Base-by-base conservation (phyloP, 2,888 invertebrate genomes). In the Lasioglossum figueresi region DNA sequence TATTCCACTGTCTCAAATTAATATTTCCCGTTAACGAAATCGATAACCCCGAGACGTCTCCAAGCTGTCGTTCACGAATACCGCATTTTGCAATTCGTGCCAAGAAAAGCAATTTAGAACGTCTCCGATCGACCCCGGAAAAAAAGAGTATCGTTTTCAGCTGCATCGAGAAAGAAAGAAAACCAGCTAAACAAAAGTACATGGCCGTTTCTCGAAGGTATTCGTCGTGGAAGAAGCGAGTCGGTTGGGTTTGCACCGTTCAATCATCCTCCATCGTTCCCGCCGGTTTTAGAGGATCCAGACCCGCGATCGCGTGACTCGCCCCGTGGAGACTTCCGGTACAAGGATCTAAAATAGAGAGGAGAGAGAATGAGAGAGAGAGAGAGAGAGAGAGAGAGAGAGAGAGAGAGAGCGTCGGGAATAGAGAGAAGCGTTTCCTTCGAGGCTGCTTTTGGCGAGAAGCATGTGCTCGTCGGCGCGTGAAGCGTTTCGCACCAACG, bases 391-490 rank as follows among this genome's bases (percentile, higher is more conserved):
- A 56, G n/a, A 12, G 12, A n/a, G 56, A 2, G 6, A 27, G 4
- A 14, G 63, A 1, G 27, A 34, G 34, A 68, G 37, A 16, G 76
- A 27, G 31, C 37, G 77, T 19, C 2, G 16, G 27, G 16, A 31
- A n/a, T n/a, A 19, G 31, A 16, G 73, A 75, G 76, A 59, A 66
- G 71, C 77, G 85, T 88, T 85, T 90, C 86, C 85, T 88, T 82
- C 84, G 88, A 71, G 87, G 82, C 79, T 85, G 83, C 84, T 80
- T 89, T 90, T 85, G 82, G 31, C 70, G 86, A 87, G 77, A 81
- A 86, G 66, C 79, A 73, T 31, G 76, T 66, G 80, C 76, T 75
- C 81, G 79, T 40, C 59, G 78, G 40, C 79, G 78, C 84, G 82
- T 66, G 80, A 85, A 84, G 6, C 76, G 63, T 73, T 79, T 71